Base-by-base conservation (phyloP, 1,140 invertebrate species). In the Saxidomus purpurata region DNA sequence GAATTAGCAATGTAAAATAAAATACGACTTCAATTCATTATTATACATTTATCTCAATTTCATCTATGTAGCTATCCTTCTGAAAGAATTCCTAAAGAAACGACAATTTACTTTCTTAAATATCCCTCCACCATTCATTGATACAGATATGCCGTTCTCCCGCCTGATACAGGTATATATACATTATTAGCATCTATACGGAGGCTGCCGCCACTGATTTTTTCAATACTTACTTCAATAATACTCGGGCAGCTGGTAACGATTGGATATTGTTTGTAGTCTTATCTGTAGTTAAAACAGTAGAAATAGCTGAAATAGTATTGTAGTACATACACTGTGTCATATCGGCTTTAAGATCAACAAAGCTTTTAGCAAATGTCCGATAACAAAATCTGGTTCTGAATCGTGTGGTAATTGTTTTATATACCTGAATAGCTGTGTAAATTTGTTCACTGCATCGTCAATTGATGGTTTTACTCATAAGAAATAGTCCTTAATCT, bases 301-400 rank as follows among this genome's bases (percentile, higher is more conserved):
- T 36, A 77, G 43, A 43, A 4, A 40, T 49, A 77, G 40, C 36
- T 77, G 9, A 0, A 47, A 49, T 25, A 6, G 19, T 47, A 77
- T 47, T 11, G 28, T 47, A 77, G 74, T 71, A 71, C 28, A 22
- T 13, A 47, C 17, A 31, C 61, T 2, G n/a, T 25, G 61, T 67
- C 61, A 31, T 67, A 67, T 67, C 61, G 3, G 19, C 11, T 36
- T 17, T 36, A 31, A n/a, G 8, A 67, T 67, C 61, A 31, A 67
- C 11, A 31, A 67, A 28, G 61, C 61, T 67, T 67, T 67, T 67
- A 67, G 31, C 61, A 67, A 31, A 67, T 67, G 28, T 36, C 61
- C 61, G 61, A 67, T 67, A 67, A 67, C 31, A 31, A 67, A 3
- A 28, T 11, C 55, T 71, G n/a, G 67, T 34, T 40, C n/a, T 47